These are phyloP conservation scores for Alaudala cheleensis DNA, from an alignment of 2,113 vertebrate genomes.

Conservation along the genomic window DNA sequence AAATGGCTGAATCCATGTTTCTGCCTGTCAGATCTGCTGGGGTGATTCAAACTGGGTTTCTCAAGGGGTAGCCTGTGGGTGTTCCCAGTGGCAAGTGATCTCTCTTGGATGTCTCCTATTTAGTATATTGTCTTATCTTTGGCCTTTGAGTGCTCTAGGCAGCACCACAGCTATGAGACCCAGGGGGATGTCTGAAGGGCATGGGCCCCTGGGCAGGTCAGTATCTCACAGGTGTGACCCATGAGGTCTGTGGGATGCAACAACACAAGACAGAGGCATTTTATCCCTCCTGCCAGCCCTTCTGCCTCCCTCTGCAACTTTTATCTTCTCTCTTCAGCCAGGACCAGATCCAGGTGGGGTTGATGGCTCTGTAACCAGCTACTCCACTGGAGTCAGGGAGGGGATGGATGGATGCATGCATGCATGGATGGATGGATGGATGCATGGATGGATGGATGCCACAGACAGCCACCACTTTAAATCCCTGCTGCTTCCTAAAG, in stretches of 20 bases:
- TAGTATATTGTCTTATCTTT: not conserved
- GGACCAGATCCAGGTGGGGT: not conserved
- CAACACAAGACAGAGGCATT: not conserved
- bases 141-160: not conserved
- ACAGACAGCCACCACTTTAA: not conserved
- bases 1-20: not conserved
- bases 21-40: not conserved
- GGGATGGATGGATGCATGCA: not conserved
- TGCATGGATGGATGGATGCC: not conserved
- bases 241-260: not conserved
- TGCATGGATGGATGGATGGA: not conserved
- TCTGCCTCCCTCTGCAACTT: not conserved
- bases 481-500: not conserved
- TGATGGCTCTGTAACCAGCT: not conserved
- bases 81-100: not conserved
- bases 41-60: not conserved
- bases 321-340: not conserved
- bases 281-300: not conserved
- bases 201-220: not conserved
- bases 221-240: not conserved
- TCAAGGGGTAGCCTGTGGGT: not conserved
- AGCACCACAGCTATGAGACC: not conserved
- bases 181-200: not conserved
- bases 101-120: not conserved
- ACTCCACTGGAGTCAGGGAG: not conserved